phyloP scores from a whole-genome alignment of 2,888 invertebrate species.

The Scaptomyza parva region DNA sequence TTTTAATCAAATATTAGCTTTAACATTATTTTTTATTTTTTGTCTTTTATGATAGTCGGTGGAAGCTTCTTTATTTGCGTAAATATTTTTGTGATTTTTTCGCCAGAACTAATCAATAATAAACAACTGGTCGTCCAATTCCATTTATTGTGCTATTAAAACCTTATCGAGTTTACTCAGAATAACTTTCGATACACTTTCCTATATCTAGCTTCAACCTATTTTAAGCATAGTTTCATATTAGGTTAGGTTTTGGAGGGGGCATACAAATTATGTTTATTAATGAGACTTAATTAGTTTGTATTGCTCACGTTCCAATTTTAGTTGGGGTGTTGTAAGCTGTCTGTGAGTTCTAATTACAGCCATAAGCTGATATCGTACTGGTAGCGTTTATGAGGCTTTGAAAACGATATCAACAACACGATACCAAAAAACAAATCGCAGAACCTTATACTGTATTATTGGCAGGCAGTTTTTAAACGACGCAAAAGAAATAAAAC shows the following conservation, averaged over 20 bases:
- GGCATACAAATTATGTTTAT: neutral
- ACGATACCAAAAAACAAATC: constrained; percentile 58
- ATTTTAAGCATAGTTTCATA: constrained; percentile 18
- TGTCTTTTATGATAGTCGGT: constrained; percentile 37
- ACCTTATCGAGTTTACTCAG: constrained; percentile 19
- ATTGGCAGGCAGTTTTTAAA: neutral
- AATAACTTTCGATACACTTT: constrained; percentile 15
- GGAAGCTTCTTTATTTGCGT: constrained; percentile 68
- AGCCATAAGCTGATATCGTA: constrained; percentile 63
- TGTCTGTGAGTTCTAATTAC: constrained; percentile 48
- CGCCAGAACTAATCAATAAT: constrained; percentile 41
- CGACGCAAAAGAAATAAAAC: neutral
- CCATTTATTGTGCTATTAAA: constrained; percentile 27
- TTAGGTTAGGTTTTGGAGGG: neutral
- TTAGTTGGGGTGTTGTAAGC: constrained; percentile 13
- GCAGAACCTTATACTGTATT: constrained; percentile 55
- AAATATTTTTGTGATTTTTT: constrained; percentile 62
- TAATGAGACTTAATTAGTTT: constrained; percentile 28
- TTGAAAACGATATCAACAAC: constrained; percentile 42
- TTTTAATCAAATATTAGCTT: constrained; percentile 32
- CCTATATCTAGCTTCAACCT: neutral
- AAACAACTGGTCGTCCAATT: constrained; percentile 16
- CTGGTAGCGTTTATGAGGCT: constrained; percentile 70
- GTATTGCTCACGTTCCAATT: constrained; percentile 17
- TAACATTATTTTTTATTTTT: constrained; percentile 6